phyloP scores from a whole-genome alignment of 30 jellyfish, hydroid and myxozoan species.

The Nemopilema nomurai region DNA sequence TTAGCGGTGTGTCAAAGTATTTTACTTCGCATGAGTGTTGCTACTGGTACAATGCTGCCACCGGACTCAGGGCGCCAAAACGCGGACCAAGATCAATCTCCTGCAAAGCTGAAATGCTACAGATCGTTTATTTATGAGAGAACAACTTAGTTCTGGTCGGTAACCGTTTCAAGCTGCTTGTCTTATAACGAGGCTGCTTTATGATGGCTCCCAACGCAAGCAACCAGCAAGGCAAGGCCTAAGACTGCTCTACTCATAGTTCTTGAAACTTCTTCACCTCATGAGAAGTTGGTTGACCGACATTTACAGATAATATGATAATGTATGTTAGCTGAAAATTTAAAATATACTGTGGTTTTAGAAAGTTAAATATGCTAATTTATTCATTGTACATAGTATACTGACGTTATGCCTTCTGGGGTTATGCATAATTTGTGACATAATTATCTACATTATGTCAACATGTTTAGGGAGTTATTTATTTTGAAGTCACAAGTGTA shows the following conservation, averaged over 20 bases:
- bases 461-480: neutral
- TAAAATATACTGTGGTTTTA: conserved; percentile 69
- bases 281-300: conserved; percentile 10
- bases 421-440: too few relatives aligned
- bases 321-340: conserved; percentile 46
- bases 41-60: conserved; percentile 40
- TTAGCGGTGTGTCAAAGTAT: conserved; percentile 36
- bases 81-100: neutral
- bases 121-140: neutral
- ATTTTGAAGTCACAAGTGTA: neutral
- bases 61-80: neutral
- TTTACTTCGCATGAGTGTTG: neutral
- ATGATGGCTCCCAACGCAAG: neutral
- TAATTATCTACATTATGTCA: neutral
- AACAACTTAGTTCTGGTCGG: neutral
- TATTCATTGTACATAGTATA: conserved; percentile 59
- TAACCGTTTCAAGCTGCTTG: neutral
- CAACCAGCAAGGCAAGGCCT: neutral
- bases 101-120: neutral
- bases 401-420: conserved; percentile 50
- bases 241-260: neutral
- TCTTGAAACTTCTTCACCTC: neutral
- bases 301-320: conserved; percentile 37
- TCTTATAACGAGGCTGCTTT: neutral
- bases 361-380: conserved; percentile 67